These are phyloP conservation scores for Heliangelus exortis DNA, from an alignment of 2,797 vertebrate genomes.

Conservation along the genomic window DNA sequence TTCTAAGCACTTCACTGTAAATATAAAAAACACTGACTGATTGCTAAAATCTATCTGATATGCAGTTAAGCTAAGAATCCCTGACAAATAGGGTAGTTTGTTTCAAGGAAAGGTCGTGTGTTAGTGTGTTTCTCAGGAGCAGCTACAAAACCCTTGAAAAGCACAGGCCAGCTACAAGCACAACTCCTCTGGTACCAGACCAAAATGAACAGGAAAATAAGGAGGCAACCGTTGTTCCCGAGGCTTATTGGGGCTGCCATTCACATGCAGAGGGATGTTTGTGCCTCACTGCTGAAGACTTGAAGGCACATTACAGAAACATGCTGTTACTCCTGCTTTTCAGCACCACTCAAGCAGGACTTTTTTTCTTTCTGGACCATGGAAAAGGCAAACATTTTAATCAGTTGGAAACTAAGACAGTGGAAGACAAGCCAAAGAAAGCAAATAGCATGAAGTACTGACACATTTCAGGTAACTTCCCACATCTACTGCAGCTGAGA, in stretches of 20 bases:
- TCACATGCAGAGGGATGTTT: not conserved
- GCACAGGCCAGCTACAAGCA: not conserved
- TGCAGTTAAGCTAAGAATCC: not conserved
- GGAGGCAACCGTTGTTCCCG: not conserved
- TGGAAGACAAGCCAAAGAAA: not conserved
- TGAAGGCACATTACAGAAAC: not conserved
- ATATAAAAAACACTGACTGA: not conserved
- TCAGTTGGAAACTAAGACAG: not conserved
- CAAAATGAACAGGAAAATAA: not conserved
- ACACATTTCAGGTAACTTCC: not conserved
- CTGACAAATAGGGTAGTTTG: not conserved
- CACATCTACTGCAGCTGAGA: not conserved
- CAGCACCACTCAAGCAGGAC: not conserved
- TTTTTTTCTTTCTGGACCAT: not conserved
- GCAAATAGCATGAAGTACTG: not conserved
- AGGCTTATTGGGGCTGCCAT: not conserved
- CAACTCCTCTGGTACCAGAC: not conserved
- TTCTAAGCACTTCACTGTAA: not conserved
- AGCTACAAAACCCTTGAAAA: not conserved
- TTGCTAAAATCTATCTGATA: not conserved
- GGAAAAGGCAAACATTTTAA: not conserved
- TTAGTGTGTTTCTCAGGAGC: not conserved
- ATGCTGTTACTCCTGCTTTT: not conserved
- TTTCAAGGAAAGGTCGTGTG: not conserved
- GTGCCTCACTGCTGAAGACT: fast-evolving